Percentiles rank a stretch among this genome's conserved stretches.
phyloP scores from a whole-genome alignment of 2,113 vertebrate species.

The Rhipidura dahli region DNA sequence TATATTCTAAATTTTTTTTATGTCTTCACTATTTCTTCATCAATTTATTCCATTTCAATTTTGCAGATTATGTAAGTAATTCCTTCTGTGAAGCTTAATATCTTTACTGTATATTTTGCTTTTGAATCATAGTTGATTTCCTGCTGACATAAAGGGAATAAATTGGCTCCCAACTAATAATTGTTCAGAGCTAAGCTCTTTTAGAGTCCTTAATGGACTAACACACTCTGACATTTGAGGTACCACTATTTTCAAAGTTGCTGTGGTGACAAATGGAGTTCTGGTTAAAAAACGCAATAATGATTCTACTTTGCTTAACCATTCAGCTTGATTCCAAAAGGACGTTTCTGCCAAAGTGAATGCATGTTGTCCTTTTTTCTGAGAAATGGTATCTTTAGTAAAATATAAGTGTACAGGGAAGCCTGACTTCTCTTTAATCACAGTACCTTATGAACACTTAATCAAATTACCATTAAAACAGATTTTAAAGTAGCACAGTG shows the following conservation, averaged over 20 bases:
- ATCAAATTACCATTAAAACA: not conserved
- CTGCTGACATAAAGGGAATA: not conserved
- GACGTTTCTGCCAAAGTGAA: not conserved
- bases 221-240: not conserved
- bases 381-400: not conserved
- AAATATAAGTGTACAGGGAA: not conserved
- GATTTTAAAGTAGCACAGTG: not conserved
- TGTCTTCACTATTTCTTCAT: not conserved
- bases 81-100: not conserved
- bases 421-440: not conserved
- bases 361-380: not conserved
- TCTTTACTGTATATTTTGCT: not conserved
- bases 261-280: conserved; percentile 45
- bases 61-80: not conserved
- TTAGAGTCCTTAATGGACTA: not conserved
- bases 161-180: not conserved
- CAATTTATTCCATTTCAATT: not conserved
- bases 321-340: not conserved
- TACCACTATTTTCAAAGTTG: conserved; percentile 34
- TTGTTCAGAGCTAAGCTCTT: not conserved
- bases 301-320: conserved; percentile 47
- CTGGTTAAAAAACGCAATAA: not conserved
- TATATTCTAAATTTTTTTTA: not conserved
- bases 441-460: not conserved
- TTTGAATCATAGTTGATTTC: not conserved